These are phyloP conservation scores for Orchesella cincta DNA, from an alignment of 1,140 invertebrate genomes.

Conservation along the genomic window DNA sequence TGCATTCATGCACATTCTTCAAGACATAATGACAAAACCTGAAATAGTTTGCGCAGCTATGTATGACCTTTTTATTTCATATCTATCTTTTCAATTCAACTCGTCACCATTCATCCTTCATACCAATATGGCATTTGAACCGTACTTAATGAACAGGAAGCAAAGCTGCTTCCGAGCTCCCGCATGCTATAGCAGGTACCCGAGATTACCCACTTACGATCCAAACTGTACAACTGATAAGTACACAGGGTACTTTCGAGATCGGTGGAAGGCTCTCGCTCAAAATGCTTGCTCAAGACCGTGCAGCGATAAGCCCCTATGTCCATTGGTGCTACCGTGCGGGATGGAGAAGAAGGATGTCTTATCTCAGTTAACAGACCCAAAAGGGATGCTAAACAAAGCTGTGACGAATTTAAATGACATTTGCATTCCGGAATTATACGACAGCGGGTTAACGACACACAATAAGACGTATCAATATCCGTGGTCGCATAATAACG, in stretches of 20 bases:
- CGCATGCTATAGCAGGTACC: background rate
- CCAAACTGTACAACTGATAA: conserved; percentile 27
- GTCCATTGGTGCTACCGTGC: background rate
- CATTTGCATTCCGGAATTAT: conserved; percentile 20
- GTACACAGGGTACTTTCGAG: conserved; percentile 35
- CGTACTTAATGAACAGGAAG: conserved; percentile 23
- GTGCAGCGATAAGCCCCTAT: background rate
- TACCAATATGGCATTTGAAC: conserved; percentile 36
- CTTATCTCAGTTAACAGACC: too few relatives aligned
- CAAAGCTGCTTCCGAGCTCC: conserved; percentile 29
- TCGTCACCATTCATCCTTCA: too few relatives aligned
- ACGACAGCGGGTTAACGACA: conserved; percentile 5
- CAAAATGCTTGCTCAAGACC: conserved; percentile 29
- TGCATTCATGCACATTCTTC: too few relatives aligned
- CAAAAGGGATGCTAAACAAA: too few relatives aligned
- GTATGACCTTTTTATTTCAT: too few relatives aligned
- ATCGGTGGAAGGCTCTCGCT: conserved; percentile 24
- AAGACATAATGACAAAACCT: too few relatives aligned
- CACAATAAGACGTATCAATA: conserved; percentile 36
- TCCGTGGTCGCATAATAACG: conserved; percentile 35
- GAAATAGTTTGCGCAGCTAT: too few relatives aligned
- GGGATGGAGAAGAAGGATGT: too few relatives aligned
- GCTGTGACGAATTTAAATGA: too few relatives aligned
- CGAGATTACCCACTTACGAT: background rate
- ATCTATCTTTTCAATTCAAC: too few relatives aligned